phyloP scores from a whole-genome alignment of 2,797 vertebrate species.

The Rousettus madagascariensis region DNA sequence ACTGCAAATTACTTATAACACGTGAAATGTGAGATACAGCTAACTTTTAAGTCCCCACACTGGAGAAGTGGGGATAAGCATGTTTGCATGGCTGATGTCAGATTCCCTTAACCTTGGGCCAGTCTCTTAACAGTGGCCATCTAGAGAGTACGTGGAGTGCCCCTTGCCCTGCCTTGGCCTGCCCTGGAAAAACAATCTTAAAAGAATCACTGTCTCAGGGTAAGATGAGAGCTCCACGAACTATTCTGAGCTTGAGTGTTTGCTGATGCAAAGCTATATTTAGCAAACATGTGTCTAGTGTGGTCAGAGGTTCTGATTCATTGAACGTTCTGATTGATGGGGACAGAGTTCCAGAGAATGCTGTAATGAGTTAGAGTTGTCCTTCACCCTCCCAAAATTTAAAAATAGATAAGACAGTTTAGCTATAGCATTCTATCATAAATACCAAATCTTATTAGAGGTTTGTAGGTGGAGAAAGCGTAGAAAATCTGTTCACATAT shows the following conservation, averaged over 20 bases:
- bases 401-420: not conserved
- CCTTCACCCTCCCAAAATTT: not conserved
- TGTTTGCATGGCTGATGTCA: not conserved
- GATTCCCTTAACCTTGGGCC: not conserved
- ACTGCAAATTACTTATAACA: not conserved
- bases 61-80: not conserved
- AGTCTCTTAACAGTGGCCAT: not conserved
- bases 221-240: constrained; percentile 21
- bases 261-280: constrained; percentile 47
- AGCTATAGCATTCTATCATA: not conserved
- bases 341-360: not conserved
- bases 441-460: not conserved
- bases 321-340: constrained; percentile 29
- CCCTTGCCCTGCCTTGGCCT: constrained; percentile 1
- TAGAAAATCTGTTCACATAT: not conserved
- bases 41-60: not conserved
- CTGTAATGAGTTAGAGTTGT: not conserved
- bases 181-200: not conserved
- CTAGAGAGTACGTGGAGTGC: not conserved
- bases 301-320: constrained; percentile 45
- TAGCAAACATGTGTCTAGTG: constrained; percentile 33
- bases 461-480: not conserved
- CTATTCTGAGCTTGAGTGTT: constrained; percentile 47
- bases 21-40: not conserved
- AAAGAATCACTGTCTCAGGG: constrained; percentile 44